Evolutionary conservation across 2,888 invertebrate genomes (phyloP).

Genomic region (Catocala fraxini): DNA sequence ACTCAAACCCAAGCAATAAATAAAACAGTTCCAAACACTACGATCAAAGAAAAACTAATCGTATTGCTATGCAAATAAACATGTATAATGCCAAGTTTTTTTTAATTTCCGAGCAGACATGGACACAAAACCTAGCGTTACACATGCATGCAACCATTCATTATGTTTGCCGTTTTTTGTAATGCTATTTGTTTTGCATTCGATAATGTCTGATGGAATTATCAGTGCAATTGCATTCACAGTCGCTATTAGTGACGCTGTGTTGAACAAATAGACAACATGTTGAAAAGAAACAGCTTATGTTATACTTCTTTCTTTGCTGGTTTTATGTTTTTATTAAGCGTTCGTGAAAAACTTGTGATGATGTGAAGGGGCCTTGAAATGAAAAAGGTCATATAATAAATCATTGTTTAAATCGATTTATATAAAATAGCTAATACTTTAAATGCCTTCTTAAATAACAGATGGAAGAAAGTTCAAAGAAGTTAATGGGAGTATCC

Average conservation of each 20-base stretch:
- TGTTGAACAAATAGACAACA: conserved; percentile 18
- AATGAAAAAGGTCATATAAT: too few species aligned
- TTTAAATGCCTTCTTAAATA: too few species aligned
- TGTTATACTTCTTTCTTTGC: neutral
- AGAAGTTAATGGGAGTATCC: too few species aligned
- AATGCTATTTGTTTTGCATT: conserved; percentile 48
- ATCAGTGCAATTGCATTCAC: conserved; percentile 10
- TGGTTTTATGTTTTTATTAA: too few species aligned
- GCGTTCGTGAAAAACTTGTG: too few species aligned
- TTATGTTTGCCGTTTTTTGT: conserved; percentile 34
- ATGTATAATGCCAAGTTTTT: neutral
- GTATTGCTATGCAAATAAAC: neutral
- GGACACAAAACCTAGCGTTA: conserved; percentile 30
- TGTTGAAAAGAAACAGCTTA: neutral
- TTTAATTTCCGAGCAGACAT: conserved; percentile 1
- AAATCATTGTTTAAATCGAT: too few species aligned
- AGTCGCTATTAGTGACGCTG: conserved; percentile 31
- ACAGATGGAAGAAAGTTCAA: too few species aligned
- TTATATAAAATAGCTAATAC: too few species aligned
- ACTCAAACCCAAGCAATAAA: too few species aligned
- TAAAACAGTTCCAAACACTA: too few species aligned
- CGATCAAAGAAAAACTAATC: too few species aligned
- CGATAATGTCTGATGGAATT: conserved; percentile 42
- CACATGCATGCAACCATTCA: conserved; percentile 42
- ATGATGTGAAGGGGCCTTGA: too few species aligned